Conservation (phyloP, 23 tunicate species). For the Ciona savignyi region DNA sequence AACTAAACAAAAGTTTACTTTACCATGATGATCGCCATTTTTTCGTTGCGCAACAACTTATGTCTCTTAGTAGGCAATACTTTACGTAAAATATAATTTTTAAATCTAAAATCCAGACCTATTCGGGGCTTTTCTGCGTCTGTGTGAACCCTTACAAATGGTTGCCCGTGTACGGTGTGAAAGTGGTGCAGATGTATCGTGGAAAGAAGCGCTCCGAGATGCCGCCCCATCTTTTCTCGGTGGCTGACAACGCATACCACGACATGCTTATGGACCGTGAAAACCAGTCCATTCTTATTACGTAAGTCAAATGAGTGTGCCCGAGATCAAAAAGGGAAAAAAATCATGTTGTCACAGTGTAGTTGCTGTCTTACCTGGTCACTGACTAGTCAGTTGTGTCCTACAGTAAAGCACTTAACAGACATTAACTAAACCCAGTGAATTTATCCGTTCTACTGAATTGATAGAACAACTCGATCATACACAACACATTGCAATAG, state of each 20-base stretch:
- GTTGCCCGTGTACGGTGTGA: constrained; percentile 94
- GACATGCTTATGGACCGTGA: constrained; percentile 95
- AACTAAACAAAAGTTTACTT: too few relatives aligned
- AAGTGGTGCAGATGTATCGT: constrained; percentile 76
- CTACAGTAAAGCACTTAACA: too few relatives aligned
- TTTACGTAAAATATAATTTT: neutral
- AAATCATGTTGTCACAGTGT: too few relatives aligned
- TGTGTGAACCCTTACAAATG: constrained; percentile 96
- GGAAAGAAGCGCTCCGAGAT: constrained; percentile 85
- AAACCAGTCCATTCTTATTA: constrained; percentile 93
- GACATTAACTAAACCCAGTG: too few relatives aligned
- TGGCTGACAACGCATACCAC: constrained; percentile 98
- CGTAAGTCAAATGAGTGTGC: constrained; percentile 41
- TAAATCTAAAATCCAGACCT: constrained; percentile 39
- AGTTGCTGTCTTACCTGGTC: too few relatives aligned
- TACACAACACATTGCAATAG: too few relatives aligned
- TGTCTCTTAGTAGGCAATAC: neutral
- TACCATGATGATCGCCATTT: too few relatives aligned
- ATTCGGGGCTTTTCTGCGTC: constrained; percentile 97
- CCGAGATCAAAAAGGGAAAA: too few relatives aligned
- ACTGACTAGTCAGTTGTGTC: too few relatives aligned
- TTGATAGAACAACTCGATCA: too few relatives aligned
- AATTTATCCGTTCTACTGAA: too few relatives aligned
- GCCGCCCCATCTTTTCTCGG: constrained; percentile 93
- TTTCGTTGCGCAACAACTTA: too few relatives aligned